Evolutionary conservation across 2,113 vertebrate genomes (phyloP), one percentile per base, ranked within the genome.

Genomic region (Geococcyx californianus): DNA sequence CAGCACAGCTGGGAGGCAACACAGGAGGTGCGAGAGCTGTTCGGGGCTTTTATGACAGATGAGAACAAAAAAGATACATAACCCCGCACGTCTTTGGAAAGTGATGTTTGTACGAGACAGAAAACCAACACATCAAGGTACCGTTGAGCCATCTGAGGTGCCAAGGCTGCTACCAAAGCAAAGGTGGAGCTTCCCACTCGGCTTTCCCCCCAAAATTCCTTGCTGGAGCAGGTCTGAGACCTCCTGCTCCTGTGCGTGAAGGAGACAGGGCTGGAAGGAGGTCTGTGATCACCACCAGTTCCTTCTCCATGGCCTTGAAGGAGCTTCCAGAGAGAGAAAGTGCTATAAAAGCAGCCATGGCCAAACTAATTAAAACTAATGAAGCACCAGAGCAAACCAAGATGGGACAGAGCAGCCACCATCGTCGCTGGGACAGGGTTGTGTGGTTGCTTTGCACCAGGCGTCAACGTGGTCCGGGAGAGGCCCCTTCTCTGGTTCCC

Each of bases 381-480:
- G 20, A 54, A 54, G 11, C 29, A 45, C 13, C 56, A n/a, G 31
- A 34, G 28, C 11, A 33, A 23, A 23, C 3, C 4, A n/a, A 21
- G 5, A 29, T 19, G 19, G 14, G 9, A 55, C 13, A 83, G 33
- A 51, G 24, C 33, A 51, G 49, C 10, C 34, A 20, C 28, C 4
- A 1, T 1, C 18, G 20, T 14, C 10, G 2, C 29, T 5, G 18
- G 17, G 49, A 4, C 15, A 6, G 13, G 3, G 29, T 14, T 55
- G 21, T 8, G 51, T 12, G 26, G 36, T 1, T 42, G 13, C 6
- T 76, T 45, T 59, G 15, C 17, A 6, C 26, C 56, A 42, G 25
- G 52, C 24, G 28, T 3, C 4, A 2, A 0, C 0, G 0, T 9
- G n/a, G 36, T 3, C 29, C 31, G 18, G 45, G 19, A 40, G 33